phyloP scores from a whole-genome alignment of 2,797 vertebrate genomes.

The Hypotaenidia okinawae region DNA sequence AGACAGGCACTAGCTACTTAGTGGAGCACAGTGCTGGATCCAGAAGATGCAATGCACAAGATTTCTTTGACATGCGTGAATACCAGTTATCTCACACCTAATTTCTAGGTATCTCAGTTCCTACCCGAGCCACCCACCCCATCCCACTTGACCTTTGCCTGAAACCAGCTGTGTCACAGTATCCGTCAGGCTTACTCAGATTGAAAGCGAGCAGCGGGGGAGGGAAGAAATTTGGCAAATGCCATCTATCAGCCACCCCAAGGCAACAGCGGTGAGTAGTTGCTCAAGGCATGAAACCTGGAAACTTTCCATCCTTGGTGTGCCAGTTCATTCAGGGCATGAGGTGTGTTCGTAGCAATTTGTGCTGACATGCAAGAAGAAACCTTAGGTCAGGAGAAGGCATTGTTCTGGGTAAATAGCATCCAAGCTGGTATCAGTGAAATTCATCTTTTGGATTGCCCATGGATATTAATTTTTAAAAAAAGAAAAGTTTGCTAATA shows the following conservation, averaged over 20 bases:
- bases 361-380: fast-evolving
- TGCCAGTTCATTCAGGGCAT: not conserved
- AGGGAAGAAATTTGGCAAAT: not conserved
- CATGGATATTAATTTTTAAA: not conserved
- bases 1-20: not conserved
- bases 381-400: fast-evolving
- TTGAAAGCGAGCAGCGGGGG: not conserved
- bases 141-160: not conserved
- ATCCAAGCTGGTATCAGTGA: not conserved
- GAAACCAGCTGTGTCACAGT: not conserved
- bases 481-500: not conserved
- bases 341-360: not conserved
- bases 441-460: not conserved
- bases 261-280: fast-evolving
- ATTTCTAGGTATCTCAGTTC: not conserved
- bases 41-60: not conserved
- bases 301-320: not conserved
- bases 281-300: not conserved
- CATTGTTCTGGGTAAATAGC: not conserved
- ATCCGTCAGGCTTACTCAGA: not conserved
- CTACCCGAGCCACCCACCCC: fast-evolving
- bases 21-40: not conserved
- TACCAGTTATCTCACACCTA: not conserved
- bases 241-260: not conserved
- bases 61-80: fast-evolving